These are phyloP conservation scores for Opisthograptis luteolata DNA, from an alignment of 2,888 invertebrate genomes.

Conservation along the genomic window DNA sequence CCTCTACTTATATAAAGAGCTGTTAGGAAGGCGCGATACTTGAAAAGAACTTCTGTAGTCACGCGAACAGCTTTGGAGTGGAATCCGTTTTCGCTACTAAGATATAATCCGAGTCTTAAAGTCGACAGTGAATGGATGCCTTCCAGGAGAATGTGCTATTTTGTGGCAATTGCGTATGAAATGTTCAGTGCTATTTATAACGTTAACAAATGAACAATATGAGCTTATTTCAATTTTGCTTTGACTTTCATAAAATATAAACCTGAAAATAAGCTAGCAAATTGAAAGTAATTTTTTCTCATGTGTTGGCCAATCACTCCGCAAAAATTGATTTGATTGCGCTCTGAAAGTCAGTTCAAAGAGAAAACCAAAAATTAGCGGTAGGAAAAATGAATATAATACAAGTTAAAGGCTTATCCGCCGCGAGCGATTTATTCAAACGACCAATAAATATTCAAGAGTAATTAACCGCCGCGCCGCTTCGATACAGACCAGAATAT, in stretches of 20 bases:
- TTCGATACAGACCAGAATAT: conserved; percentile 65
- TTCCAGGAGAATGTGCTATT: no score
- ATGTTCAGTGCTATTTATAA: no score
- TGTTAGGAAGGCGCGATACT: neutral
- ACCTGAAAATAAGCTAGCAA: neutral
- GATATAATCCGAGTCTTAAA: no score
- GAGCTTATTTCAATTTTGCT: no score
- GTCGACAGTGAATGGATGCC: no score
- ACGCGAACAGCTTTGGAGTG: neutral
- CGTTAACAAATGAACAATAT: no score
- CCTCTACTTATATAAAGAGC: conserved; percentile 6
- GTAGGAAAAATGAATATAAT: conserved; percentile 68
- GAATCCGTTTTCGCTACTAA: neutral
- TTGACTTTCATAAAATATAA: neutral
- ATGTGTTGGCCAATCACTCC: conserved; percentile 4
- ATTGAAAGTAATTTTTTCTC: conserved; percentile 6
- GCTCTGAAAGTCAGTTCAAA: conserved; percentile 37
- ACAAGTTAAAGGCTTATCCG: conserved; percentile 74
- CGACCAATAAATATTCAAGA: conserved; percentile 83
- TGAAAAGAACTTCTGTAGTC: neutral
- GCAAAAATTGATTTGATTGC: conserved; percentile 31
- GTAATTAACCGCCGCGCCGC: conserved; percentile 75
- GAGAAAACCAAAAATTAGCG: conserved; percentile 54
- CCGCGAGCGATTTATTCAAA: conserved; percentile 79
- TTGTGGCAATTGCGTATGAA: no score